phyloP scores from a whole-genome alignment of 2,113 vertebrate genomes.

The Glaucidium brasilianum region DNA sequence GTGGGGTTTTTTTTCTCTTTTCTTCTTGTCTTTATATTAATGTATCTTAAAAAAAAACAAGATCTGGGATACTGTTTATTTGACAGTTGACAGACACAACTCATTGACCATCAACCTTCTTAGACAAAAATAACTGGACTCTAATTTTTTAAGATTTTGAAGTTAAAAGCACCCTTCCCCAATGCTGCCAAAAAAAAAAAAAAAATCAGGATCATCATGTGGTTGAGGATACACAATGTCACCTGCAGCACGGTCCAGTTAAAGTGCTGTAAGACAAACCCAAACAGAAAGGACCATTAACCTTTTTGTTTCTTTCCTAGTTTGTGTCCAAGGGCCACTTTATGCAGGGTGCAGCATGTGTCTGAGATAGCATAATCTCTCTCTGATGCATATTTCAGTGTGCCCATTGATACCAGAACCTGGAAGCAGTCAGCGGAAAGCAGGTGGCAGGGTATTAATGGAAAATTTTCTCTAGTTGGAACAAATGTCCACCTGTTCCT shows the following conservation, averaged over 20 bases:
- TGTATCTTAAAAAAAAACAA: background rate
- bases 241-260: background rate
- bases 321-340: background rate
- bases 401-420: accelerated
- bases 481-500: background rate
- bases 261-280: background rate
- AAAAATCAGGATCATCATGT: background rate
- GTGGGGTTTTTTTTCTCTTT: background rate
- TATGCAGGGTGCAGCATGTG: background rate
- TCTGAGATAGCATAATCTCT: background rate
- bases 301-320: background rate
- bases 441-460: background rate
- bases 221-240: background rate
- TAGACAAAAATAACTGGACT: background rate
- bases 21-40: background rate
- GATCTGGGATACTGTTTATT: background rate
- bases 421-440: background rate
- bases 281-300: background rate
- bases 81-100: background rate
- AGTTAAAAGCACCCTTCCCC: background rate
- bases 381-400: background rate
- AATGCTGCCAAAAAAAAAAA: accelerated
- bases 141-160: background rate
- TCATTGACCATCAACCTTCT: background rate
- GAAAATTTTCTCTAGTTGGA: background rate